Conservation (phyloP, 2,888 invertebrate genomes). For the Caenorhabditis doughertyi region DNA sequence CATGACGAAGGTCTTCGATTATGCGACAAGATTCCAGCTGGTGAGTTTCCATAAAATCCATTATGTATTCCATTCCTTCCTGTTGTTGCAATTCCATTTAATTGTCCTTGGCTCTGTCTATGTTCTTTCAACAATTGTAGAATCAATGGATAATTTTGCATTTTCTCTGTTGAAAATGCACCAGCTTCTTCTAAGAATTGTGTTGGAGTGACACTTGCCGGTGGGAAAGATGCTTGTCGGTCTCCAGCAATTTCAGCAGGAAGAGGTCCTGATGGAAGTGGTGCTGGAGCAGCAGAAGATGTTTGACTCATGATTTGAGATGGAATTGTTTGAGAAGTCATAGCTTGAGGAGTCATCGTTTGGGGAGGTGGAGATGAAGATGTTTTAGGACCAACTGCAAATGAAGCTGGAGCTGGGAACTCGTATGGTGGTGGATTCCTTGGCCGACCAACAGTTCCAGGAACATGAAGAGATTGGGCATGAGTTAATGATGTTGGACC, state of each 20-base stretch:
- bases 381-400: constrained; percentile 21
- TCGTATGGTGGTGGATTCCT: constrained; percentile 70
- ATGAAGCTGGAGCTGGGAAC: constrained; percentile 11
- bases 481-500: constrained; percentile 49
- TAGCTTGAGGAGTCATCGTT: background rate
- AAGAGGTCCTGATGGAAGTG: constrained; percentile 62
- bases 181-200: constrained; percentile 59
- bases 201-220: constrained; percentile 68
- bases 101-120: constrained; percentile 45
- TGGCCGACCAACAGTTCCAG: constrained; percentile 49
- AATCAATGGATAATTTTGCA: constrained; percentile 72
- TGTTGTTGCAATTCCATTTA: constrained; percentile 19
- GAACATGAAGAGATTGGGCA: constrained; percentile 65
- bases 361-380: constrained; percentile 21
- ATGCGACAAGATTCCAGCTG: constrained; percentile 41
- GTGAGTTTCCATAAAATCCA: constrained; percentile 36
- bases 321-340: background rate
- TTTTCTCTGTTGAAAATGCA: constrained; percentile 53
- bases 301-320: background rate
- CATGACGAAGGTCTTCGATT: constrained; percentile 67
- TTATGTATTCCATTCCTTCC: constrained; percentile 16
- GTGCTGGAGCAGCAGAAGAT: constrained; percentile 37
- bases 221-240: constrained; percentile 71
- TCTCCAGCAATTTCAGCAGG: constrained; percentile 69
- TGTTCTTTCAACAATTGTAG: constrained; percentile 70